Evolutionary conservation across 2,888 invertebrate genomes (phyloP), one percentile per base, ranked within the genome.

Genomic region (Adelphocoris suturalis): DNA sequence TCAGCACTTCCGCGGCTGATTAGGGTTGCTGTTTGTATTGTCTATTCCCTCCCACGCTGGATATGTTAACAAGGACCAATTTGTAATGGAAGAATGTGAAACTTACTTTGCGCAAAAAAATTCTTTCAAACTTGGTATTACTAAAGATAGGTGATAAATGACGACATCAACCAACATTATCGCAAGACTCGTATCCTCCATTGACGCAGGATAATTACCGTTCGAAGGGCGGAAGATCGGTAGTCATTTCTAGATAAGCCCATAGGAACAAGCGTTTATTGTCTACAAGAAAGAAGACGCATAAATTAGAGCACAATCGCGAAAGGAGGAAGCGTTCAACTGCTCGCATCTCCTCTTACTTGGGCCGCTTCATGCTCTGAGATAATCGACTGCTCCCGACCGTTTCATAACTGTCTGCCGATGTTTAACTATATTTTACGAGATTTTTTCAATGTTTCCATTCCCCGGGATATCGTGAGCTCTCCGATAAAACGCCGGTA

Each of bases 261-360:
- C 61, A 27, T 27, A 68, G 19, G 7, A 68, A 68, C 68, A 68
- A 68, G 68, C 68, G 68, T 68, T 68, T 68, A 68, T 68, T 68
- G 68, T 68, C 68, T 48, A 27, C 82, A 19, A 82, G 82, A 82
- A 52, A 82, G 85, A 61, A 57, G 82, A 85, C 57, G 85, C 85
- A 85, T 85, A 57, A 85, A 85, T 85, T 85, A 85, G 85, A 85
- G 85, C 85, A 85, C 61, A 85, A 61, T 85, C 57, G 85, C 16
- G 85, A 85, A 85, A 85, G 85, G 85, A 85, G 85, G 85, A 85
- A 85, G 85, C 37, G 37, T 23, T 68, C 68, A 23, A 23, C 68
- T 12, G 68, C 68, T 68, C 68, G 68, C 27, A 68, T 68, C 68
- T 68, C 68, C 68, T 68, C 68, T 61, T 23, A 68, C 68, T 27